Evolutionary conservation across 1,140 invertebrate species (phyloP).

Genomic region (Zophobas morio): DNA sequence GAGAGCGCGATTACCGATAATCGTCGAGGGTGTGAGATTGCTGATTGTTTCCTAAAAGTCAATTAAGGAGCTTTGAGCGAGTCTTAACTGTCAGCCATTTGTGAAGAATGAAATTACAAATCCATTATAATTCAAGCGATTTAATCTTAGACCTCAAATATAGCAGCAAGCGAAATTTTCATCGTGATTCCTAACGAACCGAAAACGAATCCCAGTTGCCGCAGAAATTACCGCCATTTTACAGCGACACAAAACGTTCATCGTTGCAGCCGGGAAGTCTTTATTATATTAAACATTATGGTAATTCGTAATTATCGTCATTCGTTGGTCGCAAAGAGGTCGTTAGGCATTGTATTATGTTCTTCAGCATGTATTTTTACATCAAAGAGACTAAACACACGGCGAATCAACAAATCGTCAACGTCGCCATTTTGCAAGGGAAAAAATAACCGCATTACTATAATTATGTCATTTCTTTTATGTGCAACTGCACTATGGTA

Average conservation of each 20-base stretch:
- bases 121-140: conserved; percentile 62
- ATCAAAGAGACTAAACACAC: conserved; percentile 47
- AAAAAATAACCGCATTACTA: conserved; percentile 27
- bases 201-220: conserved; percentile 56
- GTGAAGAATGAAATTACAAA: conserved; percentile 59
- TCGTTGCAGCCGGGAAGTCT: conserved; percentile 51
- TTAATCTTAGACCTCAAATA: conserved; percentile 62
- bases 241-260: conserved; percentile 54
- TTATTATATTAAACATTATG: conserved; percentile 62
- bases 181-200: conserved; percentile 62
- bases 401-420: conserved; percentile 49
- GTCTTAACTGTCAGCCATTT: conserved; percentile 50
- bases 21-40: conserved; percentile 8
- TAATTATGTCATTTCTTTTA: conserved; percentile 2
- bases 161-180: conserved; percentile 56
- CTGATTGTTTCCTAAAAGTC: conserved; percentile 57
- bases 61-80: conserved; percentile 51
- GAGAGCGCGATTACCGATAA: background rate
- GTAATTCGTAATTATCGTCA: conserved; percentile 58
- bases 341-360: conserved; percentile 52
- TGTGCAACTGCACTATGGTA: background rate
- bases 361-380: conserved; percentile 24
- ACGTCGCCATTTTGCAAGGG: conserved; percentile 7
- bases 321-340: conserved; percentile 52
- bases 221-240: conserved; percentile 64